phyloP scores from a whole-genome alignment of 92 coral and sea anemone genomes.

The Paramuricea clavata region DNA sequence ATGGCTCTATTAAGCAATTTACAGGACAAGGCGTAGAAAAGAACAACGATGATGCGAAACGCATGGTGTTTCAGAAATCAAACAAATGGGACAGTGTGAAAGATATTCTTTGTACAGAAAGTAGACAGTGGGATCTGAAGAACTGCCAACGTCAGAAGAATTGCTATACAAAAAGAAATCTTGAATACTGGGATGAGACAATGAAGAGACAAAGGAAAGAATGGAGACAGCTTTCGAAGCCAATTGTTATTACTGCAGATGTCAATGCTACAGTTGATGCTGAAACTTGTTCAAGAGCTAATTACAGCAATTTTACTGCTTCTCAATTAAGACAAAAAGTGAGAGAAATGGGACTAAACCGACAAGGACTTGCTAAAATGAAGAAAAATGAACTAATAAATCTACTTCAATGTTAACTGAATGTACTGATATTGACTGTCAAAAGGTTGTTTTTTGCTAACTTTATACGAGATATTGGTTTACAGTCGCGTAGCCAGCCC shows the following conservation, averaged over 20 bases:
- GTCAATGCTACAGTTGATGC: background rate
- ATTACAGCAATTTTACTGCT: background rate
- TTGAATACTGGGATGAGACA: conserved; percentile 61
- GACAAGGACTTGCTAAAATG: conserved; percentile 59
- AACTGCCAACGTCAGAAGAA: conserved; percentile 56
- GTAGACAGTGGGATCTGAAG: conserved; percentile 59
- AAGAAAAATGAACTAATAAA: conserved; percentile 1
- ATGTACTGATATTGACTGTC: too few relatives aligned
- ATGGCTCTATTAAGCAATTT: conserved; percentile 63
- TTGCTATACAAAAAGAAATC: conserved; percentile 60
- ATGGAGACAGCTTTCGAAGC: too few relatives aligned
- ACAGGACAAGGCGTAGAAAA: conserved; percentile 75
- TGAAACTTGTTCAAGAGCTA: too few relatives aligned
- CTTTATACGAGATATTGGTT: too few relatives aligned
- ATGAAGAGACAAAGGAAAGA: conserved; percentile 11
- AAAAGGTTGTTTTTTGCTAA: too few relatives aligned
- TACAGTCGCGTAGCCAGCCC: too few relatives aligned
- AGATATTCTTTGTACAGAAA: conserved; percentile 70
- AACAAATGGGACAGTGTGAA: conserved; percentile 61
- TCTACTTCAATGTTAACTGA: too few relatives aligned
- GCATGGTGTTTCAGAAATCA: conserved; percentile 50
- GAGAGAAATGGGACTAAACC: conserved; percentile 17
- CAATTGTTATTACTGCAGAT: conserved; percentile 16
- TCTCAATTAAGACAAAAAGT: background rate
- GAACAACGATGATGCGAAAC: conserved; percentile 59